Evolutionary conservation across 2,113 vertebrate species (phyloP).

Genomic region (Chascanopsetta lugubris): DNA sequence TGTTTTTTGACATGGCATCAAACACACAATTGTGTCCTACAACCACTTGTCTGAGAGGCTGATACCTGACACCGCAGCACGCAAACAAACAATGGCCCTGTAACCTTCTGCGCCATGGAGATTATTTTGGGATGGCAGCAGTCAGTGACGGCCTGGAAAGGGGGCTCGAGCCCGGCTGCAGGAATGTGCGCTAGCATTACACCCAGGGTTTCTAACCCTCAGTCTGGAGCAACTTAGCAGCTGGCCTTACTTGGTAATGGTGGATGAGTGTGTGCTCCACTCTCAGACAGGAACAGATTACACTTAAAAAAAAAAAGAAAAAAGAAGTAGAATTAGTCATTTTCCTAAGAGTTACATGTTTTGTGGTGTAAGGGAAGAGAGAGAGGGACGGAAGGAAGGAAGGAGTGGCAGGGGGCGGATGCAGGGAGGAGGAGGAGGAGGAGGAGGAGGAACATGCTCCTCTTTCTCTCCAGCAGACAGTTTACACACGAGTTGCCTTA

Average conservation of each 20-base stretch:
- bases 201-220: conserved; percentile 46
- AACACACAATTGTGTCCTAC: background rate
- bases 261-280: conserved; percentile 52
- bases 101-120: background rate
- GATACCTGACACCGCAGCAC: background rate
- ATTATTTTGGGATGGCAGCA: conserved; percentile 31
- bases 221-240: conserved; percentile 48
- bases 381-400: no score
- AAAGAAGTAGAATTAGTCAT: conserved; percentile 61
- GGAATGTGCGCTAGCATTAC: conserved; percentile 42
- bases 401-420: conserved; percentile 66
- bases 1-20: conserved; percentile 12
- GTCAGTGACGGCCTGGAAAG: conserved; percentile 40
- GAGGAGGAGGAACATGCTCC: conserved; percentile 17
- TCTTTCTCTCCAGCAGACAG: conserved; percentile 4
- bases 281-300: conserved; percentile 40
- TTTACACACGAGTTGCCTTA: background rate
- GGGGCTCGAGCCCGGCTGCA: conserved; percentile 31
- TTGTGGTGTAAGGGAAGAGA: conserved; percentile 65
- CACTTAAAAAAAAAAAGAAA: conserved; percentile 14
- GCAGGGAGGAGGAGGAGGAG: conserved; percentile 42
- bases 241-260: conserved; percentile 75
- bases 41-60: background rate
- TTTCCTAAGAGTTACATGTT: conserved; percentile 48
- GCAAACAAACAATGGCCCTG: conserved; percentile 5